Evolutionary conservation across 23 tunicate species (phyloP), one percentile per base, ranked within the genome.

Genomic region (Pegea sp.): DNA sequence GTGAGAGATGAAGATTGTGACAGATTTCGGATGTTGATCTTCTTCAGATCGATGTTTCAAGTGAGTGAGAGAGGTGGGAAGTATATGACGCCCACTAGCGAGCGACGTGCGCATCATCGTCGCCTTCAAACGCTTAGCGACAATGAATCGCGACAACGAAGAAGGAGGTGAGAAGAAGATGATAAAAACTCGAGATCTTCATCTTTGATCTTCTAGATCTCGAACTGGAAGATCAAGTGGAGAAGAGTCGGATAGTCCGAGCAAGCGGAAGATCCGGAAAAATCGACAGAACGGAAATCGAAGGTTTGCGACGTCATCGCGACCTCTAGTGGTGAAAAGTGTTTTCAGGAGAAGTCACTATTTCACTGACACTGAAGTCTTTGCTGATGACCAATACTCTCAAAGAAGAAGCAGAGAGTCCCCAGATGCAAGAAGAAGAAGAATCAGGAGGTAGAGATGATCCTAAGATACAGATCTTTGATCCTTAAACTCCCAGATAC

Each of bases 1-100:
- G n/a, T n/a, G n/a, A n/a, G n/a, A n/a, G n/a, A n/a, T n/a, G n/a
- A n/a, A n/a, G n/a, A n/a, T n/a, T n/a, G n/a, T n/a, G n/a, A n/a
- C n/a, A n/a, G n/a, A n/a, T n/a, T n/a, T n/a, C n/a, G n/a, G n/a
- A n/a, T n/a, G n/a, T n/a, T n/a, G n/a, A n/a, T n/a, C n/a, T n/a
- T n/a, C n/a, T n/a, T n/a, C n/a, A n/a, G n/a, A n/a, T n/a, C n/a
- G n/a, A 74, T 74, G 84, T 74, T 74, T 34, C 52, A 44, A 23
- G 64, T 26, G 27, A 24, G 62, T 0, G 69, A 63, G 54, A 65
- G 32, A 24, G 29, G 64, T 0, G 55, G 33, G 32, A 68, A 67
- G 33, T 84, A 84, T 64, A 74, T 74, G 71, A 84, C 95, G n/a
- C 95, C 95, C 2, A 84, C 69, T 34, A 84, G 72, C 49, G 95